Evolutionary conservation across 1,140 invertebrate genomes (phyloP).

Genomic region (Maniola jurtina): DNA sequence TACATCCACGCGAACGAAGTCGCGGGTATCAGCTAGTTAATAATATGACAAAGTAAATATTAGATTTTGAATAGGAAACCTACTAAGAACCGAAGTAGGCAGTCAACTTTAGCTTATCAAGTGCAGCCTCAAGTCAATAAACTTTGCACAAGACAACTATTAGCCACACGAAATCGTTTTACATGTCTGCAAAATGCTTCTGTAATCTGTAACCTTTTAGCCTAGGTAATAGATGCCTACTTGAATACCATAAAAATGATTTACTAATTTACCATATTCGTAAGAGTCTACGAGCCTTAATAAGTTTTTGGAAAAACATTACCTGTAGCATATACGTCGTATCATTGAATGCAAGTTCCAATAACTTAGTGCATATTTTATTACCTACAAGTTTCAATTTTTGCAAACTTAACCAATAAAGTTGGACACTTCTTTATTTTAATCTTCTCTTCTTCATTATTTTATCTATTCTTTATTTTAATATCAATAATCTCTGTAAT

Average conservation of each 20-base stretch:
- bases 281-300: background rate
- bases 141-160: slow-evolving; percentile 3
- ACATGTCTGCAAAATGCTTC: background rate
- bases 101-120: background rate
- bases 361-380: too few relatives aligned
- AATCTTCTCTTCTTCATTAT: too few relatives aligned
- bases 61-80: too few relatives aligned
- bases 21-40: too few relatives aligned
- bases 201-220: background rate
- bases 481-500: too few relatives aligned
- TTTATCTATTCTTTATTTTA: too few relatives aligned
- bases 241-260: background rate
- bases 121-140: background rate
- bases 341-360: too few relatives aligned
- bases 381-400: too few relatives aligned
- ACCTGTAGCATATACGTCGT: too few relatives aligned
- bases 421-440: background rate
- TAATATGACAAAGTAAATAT: too few relatives aligned
- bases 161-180: background rate
- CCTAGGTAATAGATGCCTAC: background rate
- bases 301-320: too few relatives aligned
- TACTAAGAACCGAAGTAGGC: background rate
- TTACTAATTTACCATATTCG: background rate
- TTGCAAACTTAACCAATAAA: background rate
- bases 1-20: too few relatives aligned